These are phyloP conservation scores for Antennarius striatus DNA, from an alignment of 2,113 vertebrate genomes.

Conservation along the genomic window DNA sequence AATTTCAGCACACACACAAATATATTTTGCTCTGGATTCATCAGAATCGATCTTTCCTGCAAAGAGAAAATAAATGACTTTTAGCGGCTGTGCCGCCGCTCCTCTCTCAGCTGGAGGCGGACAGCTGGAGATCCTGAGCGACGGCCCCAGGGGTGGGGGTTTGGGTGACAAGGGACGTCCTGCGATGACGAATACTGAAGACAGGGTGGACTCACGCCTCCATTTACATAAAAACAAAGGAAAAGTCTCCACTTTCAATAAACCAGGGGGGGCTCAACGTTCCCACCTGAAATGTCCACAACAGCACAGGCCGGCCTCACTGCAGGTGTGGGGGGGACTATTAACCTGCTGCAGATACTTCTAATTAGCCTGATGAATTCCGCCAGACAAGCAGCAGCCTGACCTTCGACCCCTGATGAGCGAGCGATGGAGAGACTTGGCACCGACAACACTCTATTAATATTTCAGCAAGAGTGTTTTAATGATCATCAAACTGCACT, in stretches of 20 bases:
- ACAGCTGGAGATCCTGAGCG: conserved; percentile 22
- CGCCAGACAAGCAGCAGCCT: conserved; percentile 47
- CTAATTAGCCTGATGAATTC: conserved; percentile 67
- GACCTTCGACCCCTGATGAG: conserved; percentile 60
- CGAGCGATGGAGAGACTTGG: conserved; percentile 48
- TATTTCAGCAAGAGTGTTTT: conserved; percentile 59
- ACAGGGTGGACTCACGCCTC: no score
- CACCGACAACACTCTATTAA: conserved; percentile 51
- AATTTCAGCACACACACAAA: conserved; percentile 23
- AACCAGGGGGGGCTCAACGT: no score
- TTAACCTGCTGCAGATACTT: conserved; percentile 49
- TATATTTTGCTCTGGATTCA: background rate
- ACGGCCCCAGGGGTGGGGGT: conserved; percentile 5
- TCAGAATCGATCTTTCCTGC: background rate
- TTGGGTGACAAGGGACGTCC: conserved; percentile 38
- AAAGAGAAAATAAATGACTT: background rate
- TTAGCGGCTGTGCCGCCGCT: background rate
- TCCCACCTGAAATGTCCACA: no score
- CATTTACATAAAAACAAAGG: no score
- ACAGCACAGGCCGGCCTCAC: background rate
- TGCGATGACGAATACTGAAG: conserved; percentile 14
- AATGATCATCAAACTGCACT: conserved; percentile 57
- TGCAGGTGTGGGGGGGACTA: conserved; percentile 32
- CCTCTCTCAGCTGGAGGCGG: conserved; percentile 9
- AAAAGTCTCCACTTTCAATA: no score